Base-by-base conservation (phyloP, 2,797 vertebrate species). In the Philypnodon macrostomus region DNA sequence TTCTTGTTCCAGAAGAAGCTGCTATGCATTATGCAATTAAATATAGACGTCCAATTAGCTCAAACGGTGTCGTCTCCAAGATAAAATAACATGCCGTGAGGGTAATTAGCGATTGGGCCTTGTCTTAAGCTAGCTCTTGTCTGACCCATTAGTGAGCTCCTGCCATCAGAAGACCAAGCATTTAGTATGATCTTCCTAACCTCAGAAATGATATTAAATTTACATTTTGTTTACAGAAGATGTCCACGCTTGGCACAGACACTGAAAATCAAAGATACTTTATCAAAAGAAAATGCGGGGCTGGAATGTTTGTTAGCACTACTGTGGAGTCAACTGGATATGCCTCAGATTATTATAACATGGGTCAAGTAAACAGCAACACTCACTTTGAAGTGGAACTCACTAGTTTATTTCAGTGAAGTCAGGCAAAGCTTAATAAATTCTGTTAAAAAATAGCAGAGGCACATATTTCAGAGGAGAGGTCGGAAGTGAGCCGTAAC, bases 11-110 rank as follows among this genome's bases (percentile, higher is more conserved):
- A 21, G 17, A 4, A 31, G 42, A 18, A 45, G 15, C 27, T 26
- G n/a, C 31, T 23, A 34, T 34, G 18, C 30, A 23, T 46, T 47
- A 15, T 34, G 21, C 31, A 33, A 35, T 47, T 47, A 34, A 18
- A 24, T 47, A 55, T 24, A 16, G 46, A 47, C 50, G 35, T 56
- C 29, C 24, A 42, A 52, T 36, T 49, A 62, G 63, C 63, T 67
- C 31, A 61, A 45, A 49, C 60, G 10, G 17, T 31, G 44, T 14
- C 58, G 23, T 13, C 9, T 15, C 64, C 61, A 10, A n/a, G 48
- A 24, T 41, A 5, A 26, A 26, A 26, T 15, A 69, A 24, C 30
- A 55, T 35, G 40, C 38, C n/a, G 21, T 47, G 35, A 24, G 51
- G 55, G 15, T 53, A 61, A 53, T 19, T 61, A 46, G 41, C 51